Evolutionary conservation across 2,888 invertebrate genomes (phyloP).

Genomic region (Spisula subtruncata): DNA sequence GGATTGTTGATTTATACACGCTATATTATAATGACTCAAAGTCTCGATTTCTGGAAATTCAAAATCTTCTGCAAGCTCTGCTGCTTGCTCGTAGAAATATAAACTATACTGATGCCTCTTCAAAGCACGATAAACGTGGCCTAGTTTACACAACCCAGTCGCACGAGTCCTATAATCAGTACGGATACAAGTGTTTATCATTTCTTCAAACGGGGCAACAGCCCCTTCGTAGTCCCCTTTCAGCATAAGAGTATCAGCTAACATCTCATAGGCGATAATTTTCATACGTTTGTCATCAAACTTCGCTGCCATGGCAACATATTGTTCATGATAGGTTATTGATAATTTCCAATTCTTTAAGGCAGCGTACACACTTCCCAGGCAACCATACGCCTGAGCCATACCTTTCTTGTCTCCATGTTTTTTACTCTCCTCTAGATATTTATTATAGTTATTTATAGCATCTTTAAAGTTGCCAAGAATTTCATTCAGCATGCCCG

Average conservation of each 20-base stretch:
- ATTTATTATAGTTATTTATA: constrained; percentile 82
- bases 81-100: constrained; percentile 82
- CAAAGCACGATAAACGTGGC: constrained; percentile 79
- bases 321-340: constrained; percentile 84
- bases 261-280: constrained; percentile 82
- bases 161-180: constrained; percentile 76
- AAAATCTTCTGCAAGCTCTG: constrained; percentile 78
- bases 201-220: constrained; percentile 75
- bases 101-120: constrained; percentile 81
- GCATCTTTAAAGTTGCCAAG: constrained; percentile 84
- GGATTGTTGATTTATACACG: constrained; percentile 83
- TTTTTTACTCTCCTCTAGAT: constrained; percentile 78
- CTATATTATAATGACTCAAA: constrained; percentile 83
- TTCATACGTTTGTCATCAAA: constrained; percentile 77
- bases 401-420: constrained; percentile 79
- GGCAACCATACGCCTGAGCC: constrained; percentile 85
- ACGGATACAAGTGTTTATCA: constrained; percentile 73
- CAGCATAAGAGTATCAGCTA: constrained; percentile 83
- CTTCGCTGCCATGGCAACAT: constrained; percentile 80
- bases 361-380: constrained; percentile 84
- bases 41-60: constrained; percentile 79
- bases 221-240: constrained; percentile 81
- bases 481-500: constrained; percentile 85
- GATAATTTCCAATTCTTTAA: constrained; percentile 82
- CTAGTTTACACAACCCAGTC: constrained; percentile 82